A percentile compares a stretch with the other conserved stretches of the same genome.
Conservation (phyloP, 2,888 invertebrate species). For the Callyntrura sp. region DNA sequence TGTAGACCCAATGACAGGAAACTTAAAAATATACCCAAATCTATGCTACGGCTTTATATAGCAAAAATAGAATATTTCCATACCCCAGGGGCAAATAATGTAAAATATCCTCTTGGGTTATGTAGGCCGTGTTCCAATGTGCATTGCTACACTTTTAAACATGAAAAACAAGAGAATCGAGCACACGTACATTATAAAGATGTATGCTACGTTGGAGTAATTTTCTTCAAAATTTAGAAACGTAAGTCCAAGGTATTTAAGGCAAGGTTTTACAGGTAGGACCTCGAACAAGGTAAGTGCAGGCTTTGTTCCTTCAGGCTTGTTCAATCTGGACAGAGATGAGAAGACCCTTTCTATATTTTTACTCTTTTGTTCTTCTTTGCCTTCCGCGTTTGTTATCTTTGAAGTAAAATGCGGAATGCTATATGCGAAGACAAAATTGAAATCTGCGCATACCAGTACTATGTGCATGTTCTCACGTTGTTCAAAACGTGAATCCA, state of each 20-base stretch:
- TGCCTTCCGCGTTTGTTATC: conserved; percentile 42
- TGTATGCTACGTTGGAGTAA: not conserved
- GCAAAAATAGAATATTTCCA: not conserved
- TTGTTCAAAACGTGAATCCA: conserved; percentile 25
- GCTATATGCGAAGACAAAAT: too few species aligned
- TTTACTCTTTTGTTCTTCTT: not conserved
- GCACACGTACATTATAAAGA: not conserved
- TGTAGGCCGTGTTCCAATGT: not conserved
- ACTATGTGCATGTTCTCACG: conserved; percentile 67
- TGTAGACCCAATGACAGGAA: too few species aligned
- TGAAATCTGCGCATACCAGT: too few species aligned
- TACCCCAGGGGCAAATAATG: not conserved
- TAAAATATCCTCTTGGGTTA: not conserved
- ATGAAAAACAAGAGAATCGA: conserved; percentile 18
- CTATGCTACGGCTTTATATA: too few species aligned
- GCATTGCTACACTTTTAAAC: too few species aligned
- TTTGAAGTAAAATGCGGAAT: not conserved
- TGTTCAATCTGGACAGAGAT: conserved; percentile 60
- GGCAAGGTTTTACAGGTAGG: conserved; percentile 48
- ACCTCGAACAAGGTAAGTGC: conserved; percentile 37
- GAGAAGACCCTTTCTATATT: conserved; percentile 39
- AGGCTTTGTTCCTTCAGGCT: not conserved
- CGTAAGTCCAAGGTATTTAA: conserved; percentile 46
- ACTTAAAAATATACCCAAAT: too few species aligned
- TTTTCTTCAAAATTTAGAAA: not conserved